These are phyloP conservation scores for Olivierus martensii DNA, from an alignment of 1,140 invertebrate genomes.

Conservation along the genomic window DNA sequence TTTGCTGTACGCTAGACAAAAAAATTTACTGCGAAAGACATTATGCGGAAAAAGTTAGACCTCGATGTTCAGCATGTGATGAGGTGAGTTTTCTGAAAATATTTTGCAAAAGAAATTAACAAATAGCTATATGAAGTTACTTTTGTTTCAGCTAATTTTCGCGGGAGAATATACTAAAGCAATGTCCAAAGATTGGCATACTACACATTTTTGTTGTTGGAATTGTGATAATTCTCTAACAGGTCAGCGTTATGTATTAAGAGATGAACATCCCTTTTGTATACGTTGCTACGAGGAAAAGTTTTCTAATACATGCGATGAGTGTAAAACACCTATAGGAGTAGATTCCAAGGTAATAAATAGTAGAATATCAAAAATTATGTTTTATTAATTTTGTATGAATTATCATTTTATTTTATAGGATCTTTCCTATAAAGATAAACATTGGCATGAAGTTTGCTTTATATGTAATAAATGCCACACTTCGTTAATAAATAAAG, in stretches of 20 bases:
- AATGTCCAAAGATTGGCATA: slow-evolving; percentile 99
- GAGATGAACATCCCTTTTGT: slow-evolving; percentile 98
- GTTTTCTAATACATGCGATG: slow-evolving; percentile 96
- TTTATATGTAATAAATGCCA: slow-evolving; percentile 97
- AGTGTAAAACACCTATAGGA: slow-evolving; percentile 95
- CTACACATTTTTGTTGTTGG: slow-evolving; percentile 95
- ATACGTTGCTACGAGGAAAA: slow-evolving; percentile 98
- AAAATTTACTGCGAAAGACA: slow-evolving; percentile 80
- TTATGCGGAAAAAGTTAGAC: slow-evolving; percentile 83
- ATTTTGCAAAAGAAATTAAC: background rate
- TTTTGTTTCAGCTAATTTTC: slow-evolving; percentile 82
- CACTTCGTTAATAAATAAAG: slow-evolving; percentile 89
- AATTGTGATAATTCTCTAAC: slow-evolving; percentile 95
- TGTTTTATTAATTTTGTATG: too few relatives aligned
- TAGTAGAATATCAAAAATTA: too few relatives aligned
- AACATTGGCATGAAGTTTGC: slow-evolving; percentile 98
- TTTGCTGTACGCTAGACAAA: slow-evolving; percentile 78
- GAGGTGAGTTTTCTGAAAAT: slow-evolving; percentile 46
- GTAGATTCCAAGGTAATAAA: slow-evolving; percentile 93
- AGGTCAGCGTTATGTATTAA: slow-evolving; percentile 91
- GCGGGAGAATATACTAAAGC: slow-evolving; percentile 98
- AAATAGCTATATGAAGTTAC: background rate
- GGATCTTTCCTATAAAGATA: slow-evolving; percentile 99
- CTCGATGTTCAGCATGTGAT: slow-evolving; percentile 82
- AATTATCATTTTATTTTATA: slow-evolving; percentile 34